Evolutionary conservation across 2,113 vertebrate genomes (phyloP).

Genomic region (Oreocharis arfaki): DNA sequence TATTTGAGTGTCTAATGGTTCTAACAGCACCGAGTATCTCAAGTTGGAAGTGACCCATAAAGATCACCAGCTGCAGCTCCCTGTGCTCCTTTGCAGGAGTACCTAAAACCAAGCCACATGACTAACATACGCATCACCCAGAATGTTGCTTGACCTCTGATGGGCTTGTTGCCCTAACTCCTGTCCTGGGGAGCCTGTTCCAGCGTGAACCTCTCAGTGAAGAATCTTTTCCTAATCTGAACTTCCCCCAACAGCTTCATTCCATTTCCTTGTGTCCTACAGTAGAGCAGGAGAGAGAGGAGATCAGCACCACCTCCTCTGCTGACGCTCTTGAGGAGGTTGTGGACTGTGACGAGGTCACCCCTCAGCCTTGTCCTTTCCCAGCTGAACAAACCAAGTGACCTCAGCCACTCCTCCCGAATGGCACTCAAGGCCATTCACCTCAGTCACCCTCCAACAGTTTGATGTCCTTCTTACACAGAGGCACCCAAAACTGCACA

Average conservation of each 20-base stretch:
- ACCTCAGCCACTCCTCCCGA: rapidly evolving
- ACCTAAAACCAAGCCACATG: background rate
- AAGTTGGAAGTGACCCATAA: background rate
- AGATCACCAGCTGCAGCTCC: background rate
- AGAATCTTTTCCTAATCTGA: background rate
- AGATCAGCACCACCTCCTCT: background rate
- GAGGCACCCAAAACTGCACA: background rate
- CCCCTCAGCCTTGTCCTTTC: background rate
- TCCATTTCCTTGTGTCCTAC: background rate
- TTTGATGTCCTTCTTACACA: background rate
- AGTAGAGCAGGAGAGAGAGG: background rate
- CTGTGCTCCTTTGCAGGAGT: background rate
- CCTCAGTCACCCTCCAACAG: background rate
- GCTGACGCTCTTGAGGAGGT: background rate
- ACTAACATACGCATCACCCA: background rate
- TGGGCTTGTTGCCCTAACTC: background rate
- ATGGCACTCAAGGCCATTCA: background rate
- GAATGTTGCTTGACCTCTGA: background rate
- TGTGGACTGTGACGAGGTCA: rapidly evolving
- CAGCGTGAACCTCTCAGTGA: background rate
- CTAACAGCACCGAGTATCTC: background rate
- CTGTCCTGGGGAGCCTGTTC: background rate
- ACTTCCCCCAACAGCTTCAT: background rate
- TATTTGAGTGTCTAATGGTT: background rate
- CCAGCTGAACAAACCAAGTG: background rate